These are phyloP conservation scores for Corbicula japonica DNA, from an alignment of 2,888 invertebrate genomes.

Conservation along the genomic window DNA sequence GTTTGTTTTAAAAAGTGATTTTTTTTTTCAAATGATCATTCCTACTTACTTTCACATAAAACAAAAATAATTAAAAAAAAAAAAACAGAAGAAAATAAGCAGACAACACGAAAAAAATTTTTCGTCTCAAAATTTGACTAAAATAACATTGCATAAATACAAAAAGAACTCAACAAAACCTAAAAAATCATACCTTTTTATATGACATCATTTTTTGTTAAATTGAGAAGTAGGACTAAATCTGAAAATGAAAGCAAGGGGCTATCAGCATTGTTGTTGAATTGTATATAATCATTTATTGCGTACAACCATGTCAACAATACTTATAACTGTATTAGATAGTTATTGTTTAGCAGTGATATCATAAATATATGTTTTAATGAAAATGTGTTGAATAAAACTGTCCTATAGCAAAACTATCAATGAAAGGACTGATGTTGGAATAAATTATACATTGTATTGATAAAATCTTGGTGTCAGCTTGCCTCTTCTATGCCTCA, in stretches of 20 bases:
- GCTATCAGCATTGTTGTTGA: constrained; percentile 31
- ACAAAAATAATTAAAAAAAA: no score
- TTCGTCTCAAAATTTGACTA: no score
- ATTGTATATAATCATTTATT: constrained; percentile 6
- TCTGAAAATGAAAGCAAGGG: constrained; percentile 49
- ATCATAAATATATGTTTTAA: constrained; percentile 3
- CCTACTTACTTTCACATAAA: no score
- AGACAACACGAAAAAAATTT: no score
- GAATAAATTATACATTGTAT: constrained; percentile 45
- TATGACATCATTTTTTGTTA: constrained; percentile 43
- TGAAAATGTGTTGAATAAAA: neutral
- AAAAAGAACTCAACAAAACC: constrained; percentile 50
- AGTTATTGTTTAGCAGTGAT: no score
- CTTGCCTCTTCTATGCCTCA: constrained; percentile 33
- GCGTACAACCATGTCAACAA: neutral
- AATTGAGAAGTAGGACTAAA: no score
- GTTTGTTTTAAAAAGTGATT: no score
- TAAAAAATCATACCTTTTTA: constrained; percentile 49
- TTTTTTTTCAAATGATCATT: no score
- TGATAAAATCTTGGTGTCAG: constrained; percentile 52
- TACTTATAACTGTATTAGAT: neutral
- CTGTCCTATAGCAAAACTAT: neutral
- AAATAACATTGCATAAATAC: constrained; percentile 31
- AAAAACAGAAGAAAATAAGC: no score
- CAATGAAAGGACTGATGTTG: neutral